phyloP scores from a whole-genome alignment of 2,113 vertebrate genomes.

The Muscicapa adusta region DNA sequence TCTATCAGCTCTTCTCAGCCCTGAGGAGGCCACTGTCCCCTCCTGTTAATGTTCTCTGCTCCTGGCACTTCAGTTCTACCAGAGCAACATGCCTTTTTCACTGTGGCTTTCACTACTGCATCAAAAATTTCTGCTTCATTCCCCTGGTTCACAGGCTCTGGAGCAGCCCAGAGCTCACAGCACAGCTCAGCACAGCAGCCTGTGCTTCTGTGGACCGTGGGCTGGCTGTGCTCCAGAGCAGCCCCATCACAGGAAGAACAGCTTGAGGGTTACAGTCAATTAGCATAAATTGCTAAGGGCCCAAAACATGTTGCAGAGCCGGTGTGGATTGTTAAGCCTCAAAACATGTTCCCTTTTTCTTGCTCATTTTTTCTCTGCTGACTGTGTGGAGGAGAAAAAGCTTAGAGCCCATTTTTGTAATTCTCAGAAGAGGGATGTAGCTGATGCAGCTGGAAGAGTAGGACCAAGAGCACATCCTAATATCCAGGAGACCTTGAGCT shows the following conservation, averaged over 20 bases:
- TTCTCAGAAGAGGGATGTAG: not conserved
- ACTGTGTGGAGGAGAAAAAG: not conserved
- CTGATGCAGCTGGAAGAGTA: not conserved
- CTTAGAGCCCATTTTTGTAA: not conserved
- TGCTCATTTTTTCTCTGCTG: not conserved
- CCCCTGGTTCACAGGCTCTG: not conserved
- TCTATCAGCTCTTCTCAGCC: not conserved
- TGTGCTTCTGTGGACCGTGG: not conserved
- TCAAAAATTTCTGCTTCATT: not conserved
- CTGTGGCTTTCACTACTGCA: not conserved
- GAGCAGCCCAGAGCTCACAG: not conserved
- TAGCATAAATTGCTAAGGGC: conserved; percentile 13
- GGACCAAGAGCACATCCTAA: not conserved
- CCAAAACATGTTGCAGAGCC: not conserved
- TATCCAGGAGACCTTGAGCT: not conserved
- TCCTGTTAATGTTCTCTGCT: not conserved
- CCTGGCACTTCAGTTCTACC: not conserved
- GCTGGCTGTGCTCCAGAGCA: not conserved
- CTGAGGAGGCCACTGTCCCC: not conserved
- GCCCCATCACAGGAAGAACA: not conserved
- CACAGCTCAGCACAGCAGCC: not conserved
- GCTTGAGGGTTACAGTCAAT: conserved; percentile 27
- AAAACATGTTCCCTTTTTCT: not conserved
- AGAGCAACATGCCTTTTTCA: not conserved
- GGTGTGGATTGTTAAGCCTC: not conserved